phyloP scores from a whole-genome alignment of 1,140 invertebrate genomes.

The Nixonia krombeini region DNA sequence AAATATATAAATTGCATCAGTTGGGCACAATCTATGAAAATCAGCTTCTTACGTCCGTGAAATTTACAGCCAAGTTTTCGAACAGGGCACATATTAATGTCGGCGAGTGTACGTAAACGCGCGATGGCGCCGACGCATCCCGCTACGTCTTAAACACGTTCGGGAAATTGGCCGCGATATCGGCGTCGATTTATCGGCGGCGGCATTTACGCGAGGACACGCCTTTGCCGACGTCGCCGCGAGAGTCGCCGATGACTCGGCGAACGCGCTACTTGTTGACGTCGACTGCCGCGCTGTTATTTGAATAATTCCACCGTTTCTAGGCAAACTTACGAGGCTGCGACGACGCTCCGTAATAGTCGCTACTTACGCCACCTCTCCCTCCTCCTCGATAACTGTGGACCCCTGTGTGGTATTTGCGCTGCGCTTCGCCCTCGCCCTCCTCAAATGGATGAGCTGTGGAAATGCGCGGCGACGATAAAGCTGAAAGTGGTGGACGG shows the following conservation, averaged over 20 bases:
- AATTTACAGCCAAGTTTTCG: too few relatives aligned
- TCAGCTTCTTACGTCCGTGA: too few relatives aligned
- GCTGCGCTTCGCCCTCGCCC: too few relatives aligned
- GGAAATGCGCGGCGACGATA: too few relatives aligned
- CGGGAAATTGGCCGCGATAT: conserved; percentile 63
- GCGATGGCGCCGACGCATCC: conserved; percentile 15
- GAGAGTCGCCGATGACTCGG: conserved; percentile 32
- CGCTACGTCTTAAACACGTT: conserved; percentile 60
- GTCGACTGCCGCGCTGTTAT: conserved; percentile 48
- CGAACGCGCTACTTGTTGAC: conserved; percentile 42
- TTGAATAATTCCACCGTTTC: conserved; percentile 67
- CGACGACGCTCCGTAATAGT: conserved; percentile 53
- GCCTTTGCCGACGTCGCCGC: conserved; percentile 6
- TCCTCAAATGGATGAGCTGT: too few relatives aligned
- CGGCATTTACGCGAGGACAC: conserved; percentile 4
- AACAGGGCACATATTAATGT: too few relatives aligned
- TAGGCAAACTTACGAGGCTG: conserved; percentile 54
- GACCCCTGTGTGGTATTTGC: too few relatives aligned
- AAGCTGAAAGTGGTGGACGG: too few relatives aligned
- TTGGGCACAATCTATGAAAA: too few relatives aligned
- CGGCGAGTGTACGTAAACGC: too few relatives aligned
- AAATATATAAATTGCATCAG: too few relatives aligned
- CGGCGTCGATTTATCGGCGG: conserved; percentile 61
- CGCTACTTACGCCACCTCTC: conserved; percentile 53
- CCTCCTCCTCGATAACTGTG: too few relatives aligned